Percentiles rank a stretch among this genome's conserved stretches.
phyloP scores from a whole-genome alignment of 1,140 invertebrate species.

The Liolophura sinensis region DNA sequence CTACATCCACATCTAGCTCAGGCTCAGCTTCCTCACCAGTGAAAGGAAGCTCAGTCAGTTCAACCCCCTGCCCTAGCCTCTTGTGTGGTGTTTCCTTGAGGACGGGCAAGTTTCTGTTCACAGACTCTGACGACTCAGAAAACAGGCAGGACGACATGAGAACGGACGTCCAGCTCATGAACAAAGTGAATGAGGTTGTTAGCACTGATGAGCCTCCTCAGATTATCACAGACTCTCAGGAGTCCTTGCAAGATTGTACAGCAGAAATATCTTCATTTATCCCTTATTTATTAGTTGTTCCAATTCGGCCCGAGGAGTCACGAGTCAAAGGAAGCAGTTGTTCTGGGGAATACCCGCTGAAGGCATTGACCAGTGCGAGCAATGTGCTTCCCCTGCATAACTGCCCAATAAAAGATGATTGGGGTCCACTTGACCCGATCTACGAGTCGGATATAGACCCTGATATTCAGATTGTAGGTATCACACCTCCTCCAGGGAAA shows the following conservation, averaged over 20 bases:
- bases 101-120: constrained; percentile 23
- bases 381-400: constrained; percentile 11
- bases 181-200: constrained; percentile 66
- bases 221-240: not conserved
- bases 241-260: constrained; percentile 5
- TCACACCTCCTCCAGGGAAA: constrained; percentile 31
- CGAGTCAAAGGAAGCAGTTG: not conserved
- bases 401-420: constrained; percentile 27
- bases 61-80: constrained; percentile 14
- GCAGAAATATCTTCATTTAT: constrained; percentile 2
- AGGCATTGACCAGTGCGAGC: constrained; percentile 9
- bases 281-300: constrained; percentile 9
- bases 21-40: not conserved
- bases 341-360: not conserved
- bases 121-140: too few relatives aligned
- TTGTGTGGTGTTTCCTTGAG: constrained; percentile 50
- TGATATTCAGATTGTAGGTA: constrained; percentile 48
- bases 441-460: constrained; percentile 42
- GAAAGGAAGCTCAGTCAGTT: not conserved
- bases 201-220: constrained; percentile 43
- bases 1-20: not conserved
- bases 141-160: too few relatives aligned
- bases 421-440: constrained; percentile 30
- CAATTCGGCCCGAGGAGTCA: constrained; percentile 4
- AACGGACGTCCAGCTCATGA: constrained; percentile 65